phyloP scores from a whole-genome alignment of 2,797 vertebrate genomes.

The Spheniscus humboldti region DNA sequence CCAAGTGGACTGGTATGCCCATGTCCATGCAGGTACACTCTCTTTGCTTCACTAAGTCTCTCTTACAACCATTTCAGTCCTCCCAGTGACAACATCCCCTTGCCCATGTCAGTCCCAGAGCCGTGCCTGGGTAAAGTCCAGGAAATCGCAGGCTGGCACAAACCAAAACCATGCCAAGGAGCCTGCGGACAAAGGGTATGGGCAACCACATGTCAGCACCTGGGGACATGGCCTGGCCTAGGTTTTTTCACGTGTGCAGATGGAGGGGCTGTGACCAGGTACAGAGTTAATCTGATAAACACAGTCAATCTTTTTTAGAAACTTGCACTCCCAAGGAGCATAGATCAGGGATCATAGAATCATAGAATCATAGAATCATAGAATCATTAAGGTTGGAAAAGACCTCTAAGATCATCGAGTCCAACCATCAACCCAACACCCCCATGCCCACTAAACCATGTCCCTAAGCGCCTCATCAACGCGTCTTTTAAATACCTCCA shows the following conservation, averaged over 20 bases:
- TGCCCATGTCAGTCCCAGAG: background rate
- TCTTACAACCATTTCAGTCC: background rate
- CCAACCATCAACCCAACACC: too few relatives aligned
- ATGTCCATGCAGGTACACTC: background rate
- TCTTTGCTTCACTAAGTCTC: background rate
- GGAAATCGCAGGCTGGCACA: background rate
- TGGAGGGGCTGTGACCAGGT: background rate
- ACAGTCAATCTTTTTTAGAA: background rate
- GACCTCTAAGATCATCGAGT: too few relatives aligned
- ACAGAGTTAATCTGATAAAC: background rate
- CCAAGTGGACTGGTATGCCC: background rate
- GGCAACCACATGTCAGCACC: background rate
- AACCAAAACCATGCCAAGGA: background rate
- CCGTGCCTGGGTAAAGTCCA: background rate
- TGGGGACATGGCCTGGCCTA: background rate
- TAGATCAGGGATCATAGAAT: background rate
- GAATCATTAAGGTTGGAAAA: too few relatives aligned
- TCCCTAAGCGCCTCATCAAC: too few relatives aligned
- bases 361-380: too few relatives aligned
- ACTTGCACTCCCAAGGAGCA: background rate
- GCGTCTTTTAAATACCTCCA: too few relatives aligned
- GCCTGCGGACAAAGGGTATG: background rate
- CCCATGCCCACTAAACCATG: too few relatives aligned
- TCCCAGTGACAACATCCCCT: background rate
- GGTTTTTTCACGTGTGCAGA: background rate